Conservation (phyloP, 2,888 invertebrate species). For the Parnassius orleans region DNA sequence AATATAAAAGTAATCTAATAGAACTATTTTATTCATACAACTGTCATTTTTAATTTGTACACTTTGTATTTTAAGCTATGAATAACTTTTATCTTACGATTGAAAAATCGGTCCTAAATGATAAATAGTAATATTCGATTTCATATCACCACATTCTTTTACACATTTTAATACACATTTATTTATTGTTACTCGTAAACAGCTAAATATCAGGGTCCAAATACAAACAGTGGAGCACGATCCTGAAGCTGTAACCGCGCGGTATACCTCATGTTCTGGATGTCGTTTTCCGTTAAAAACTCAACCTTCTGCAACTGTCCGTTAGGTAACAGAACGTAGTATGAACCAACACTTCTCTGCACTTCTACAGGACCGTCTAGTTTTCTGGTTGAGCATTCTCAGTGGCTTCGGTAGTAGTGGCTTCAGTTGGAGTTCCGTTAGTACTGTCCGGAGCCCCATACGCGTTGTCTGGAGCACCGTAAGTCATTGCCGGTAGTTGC, state of each 20-base stretch:
- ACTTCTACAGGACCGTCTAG: constrained; percentile 66
- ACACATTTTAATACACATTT: too few relatives aligned
- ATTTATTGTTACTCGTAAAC: too few relatives aligned
- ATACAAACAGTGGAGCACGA: constrained; percentile 57
- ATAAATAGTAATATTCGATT: too few relatives aligned
- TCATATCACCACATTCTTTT: too few relatives aligned
- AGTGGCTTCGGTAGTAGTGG: constrained; percentile 43
- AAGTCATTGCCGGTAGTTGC: constrained; percentile 42
- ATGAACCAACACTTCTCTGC: constrained; percentile 78
- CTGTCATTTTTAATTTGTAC: too few relatives aligned
- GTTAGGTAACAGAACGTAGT: constrained; percentile 83
- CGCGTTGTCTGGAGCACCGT: constrained; percentile 47
- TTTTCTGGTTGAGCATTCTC: constrained; percentile 62
- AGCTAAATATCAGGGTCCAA: constrained; percentile 44
- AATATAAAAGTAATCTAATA: too few relatives aligned
- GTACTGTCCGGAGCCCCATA: constrained; percentile 55
- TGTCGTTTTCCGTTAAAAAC: constrained; percentile 75
- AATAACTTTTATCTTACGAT: too few relatives aligned
- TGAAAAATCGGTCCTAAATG: too few relatives aligned
- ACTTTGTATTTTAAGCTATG: too few relatives aligned
- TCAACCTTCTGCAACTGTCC: constrained; percentile 83
- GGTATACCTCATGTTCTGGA: constrained; percentile 81
- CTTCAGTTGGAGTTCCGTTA: constrained; percentile 48
- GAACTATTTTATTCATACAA: too few relatives aligned
- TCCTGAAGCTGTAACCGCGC: constrained; percentile 79